phyloP scores from a whole-genome alignment of 2,888 invertebrate genomes.

The Diploptera punctata region DNA sequence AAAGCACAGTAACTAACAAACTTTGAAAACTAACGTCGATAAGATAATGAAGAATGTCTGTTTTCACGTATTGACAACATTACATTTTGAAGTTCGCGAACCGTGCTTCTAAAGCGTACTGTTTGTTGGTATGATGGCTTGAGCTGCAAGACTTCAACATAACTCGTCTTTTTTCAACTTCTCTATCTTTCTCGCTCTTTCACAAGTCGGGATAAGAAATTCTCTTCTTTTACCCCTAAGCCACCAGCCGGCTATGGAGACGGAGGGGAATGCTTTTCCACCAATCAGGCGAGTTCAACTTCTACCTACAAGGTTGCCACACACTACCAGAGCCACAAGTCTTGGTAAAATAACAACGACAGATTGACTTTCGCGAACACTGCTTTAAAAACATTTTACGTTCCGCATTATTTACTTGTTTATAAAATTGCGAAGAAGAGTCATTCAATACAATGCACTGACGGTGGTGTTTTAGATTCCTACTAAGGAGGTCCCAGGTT shows the following conservation, averaged over 20 bases:
- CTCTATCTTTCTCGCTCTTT: conserved; percentile 7
- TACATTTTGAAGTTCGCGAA: background rate
- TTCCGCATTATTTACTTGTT: no score
- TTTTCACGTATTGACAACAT: no score
- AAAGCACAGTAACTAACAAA: conserved; percentile 4
- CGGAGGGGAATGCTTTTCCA: background rate
- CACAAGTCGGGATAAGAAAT: background rate
- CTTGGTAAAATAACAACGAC: conserved; percentile 21
- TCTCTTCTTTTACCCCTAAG: conserved; percentile 19
- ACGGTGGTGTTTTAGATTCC: no score
- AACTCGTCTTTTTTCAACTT: background rate
- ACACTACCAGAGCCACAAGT: conserved; percentile 3
- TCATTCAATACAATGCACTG: no score
- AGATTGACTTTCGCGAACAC: no score
- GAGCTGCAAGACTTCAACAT: background rate
- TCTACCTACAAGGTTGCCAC: conserved; percentile 20
- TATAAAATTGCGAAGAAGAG: no score
- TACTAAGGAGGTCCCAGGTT: no score
- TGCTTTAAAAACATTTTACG: no score
- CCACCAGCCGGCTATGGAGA: background rate
- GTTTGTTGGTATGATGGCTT: background rate
- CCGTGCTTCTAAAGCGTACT: conserved; percentile 7
- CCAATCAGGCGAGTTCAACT: conserved; percentile 20
- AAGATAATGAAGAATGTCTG: no score
- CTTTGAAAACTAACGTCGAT: background rate